Conservation (phyloP, 1,140 invertebrate genomes). For the Lasaia peninsularis region DNA sequence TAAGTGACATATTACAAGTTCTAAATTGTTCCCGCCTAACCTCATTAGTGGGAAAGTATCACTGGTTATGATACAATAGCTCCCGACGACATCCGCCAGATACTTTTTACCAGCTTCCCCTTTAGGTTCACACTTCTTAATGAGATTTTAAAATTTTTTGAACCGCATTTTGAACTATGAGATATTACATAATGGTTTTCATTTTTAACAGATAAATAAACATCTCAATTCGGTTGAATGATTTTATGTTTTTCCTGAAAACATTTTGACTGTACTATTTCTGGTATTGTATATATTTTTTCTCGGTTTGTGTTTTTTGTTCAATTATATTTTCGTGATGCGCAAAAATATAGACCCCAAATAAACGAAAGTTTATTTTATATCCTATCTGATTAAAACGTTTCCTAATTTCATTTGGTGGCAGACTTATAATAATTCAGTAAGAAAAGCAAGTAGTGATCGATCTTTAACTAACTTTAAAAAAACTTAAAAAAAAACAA, state of each 20-base stretch:
- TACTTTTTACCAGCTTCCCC: conserved; percentile 37
- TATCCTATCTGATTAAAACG: neutral
- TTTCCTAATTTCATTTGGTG: neutral
- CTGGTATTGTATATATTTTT: no score
- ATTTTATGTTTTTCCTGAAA: no score
- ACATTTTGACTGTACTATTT: no score
- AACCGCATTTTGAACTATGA: no score
- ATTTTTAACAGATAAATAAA: no score
- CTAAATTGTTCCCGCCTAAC: conserved; percentile 21
- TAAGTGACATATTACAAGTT: conserved; percentile 24
- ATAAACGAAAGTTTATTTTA: neutral
- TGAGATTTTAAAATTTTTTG: conserved; percentile 30
- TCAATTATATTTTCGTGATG: conserved; percentile 16
- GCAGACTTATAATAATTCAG: neutral
- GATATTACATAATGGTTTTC: no score
- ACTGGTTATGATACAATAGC: conserved; percentile 43
- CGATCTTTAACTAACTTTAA: no score
- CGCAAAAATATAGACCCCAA: neutral
- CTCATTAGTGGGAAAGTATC: conserved; percentile 53
- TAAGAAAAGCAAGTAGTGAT: neutral
- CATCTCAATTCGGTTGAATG: no score
- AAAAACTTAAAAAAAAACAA: no score
- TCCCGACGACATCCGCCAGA: conserved; percentile 33
- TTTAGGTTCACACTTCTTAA: conserved; percentile 36
- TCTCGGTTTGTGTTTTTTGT: no score